Evolutionary conservation across 2,888 invertebrate genomes (phyloP), one percentile per base, ranked within the genome.

Genomic region (Spodoptera picta): DNA sequence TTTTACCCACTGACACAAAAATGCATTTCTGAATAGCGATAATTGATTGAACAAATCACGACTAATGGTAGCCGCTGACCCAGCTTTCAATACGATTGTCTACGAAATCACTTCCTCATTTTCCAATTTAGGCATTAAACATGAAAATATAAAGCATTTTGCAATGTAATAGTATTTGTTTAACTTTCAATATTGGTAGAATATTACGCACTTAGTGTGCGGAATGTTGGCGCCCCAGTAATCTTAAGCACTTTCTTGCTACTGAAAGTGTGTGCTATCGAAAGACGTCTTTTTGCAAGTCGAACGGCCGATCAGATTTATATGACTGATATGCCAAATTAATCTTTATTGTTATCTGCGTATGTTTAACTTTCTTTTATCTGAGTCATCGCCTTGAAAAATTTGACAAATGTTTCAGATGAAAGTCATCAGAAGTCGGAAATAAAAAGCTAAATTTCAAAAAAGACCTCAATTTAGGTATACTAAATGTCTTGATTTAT

Each of bases 41-140:
- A 83, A 83, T 83, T 84, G 82, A 83, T 84, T 76, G 70, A 78
- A 69, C 69, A 80, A 79, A 79, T 79, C 79, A 79, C 78, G 77
- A 74, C 74, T 76, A 80, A 81, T 80, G 77, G 73, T 61, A 54
- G 64, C 61, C 58, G 62, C 70, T 74, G 82, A 79, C 81, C 82
- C 75, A 81, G 78, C 80, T 85, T 81, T 80, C 81, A 76, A 79
- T 75, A 52, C 67, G 70, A 85, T 83, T 83, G 82, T 81, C 80
- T 78, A 77, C 76, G 52, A 81, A 84, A 82, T 80, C 70, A 77
- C 77, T 77, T 67, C 73, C 76, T 61, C 69, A 75, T 81, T 83
- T 82, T 81, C 72, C 81, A 81, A 75, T 83, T 81, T 79, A 66
- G 69, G 67, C 78, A 77, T 76, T 75, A 74, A 65, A 63, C 66